phyloP scores from a whole-genome alignment of 2,888 invertebrate species.

The Amphimallon solstitiale region DNA sequence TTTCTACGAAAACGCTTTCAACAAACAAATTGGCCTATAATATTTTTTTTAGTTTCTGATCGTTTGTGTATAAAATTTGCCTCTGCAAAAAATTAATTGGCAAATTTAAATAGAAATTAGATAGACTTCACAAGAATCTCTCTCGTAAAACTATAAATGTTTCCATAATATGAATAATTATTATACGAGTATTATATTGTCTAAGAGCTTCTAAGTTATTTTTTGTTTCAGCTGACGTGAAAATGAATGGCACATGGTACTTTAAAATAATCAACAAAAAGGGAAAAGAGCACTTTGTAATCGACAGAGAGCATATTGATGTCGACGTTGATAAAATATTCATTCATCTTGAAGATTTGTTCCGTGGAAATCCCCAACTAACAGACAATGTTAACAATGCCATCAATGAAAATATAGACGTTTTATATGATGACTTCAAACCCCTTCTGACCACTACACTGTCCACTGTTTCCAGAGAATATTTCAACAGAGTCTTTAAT shows the following conservation, averaged over 20 bases:
- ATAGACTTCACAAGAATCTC: no score
- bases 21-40: no score
- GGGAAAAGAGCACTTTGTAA: constrained; percentile 8
- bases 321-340: constrained; percentile 48
- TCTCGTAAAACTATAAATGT: no score
- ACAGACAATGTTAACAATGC: constrained; percentile 57
- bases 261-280: constrained; percentile 19
- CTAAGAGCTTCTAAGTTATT: not conserved
- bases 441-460: constrained; percentile 24
- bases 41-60: no score
- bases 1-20: no score
- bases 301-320: constrained; percentile 13
- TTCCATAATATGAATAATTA: no score
- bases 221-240: constrained; percentile 17
- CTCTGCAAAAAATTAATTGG: no score
- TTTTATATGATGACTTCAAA: constrained; percentile 28
- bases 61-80: no score
- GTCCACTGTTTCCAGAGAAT: constrained; percentile 6
- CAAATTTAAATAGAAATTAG: no score
- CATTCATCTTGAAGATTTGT: constrained; percentile 51
- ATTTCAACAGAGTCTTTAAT: constrained; percentile 31
- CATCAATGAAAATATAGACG: constrained; percentile 57
- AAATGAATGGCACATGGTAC: constrained; percentile 22
- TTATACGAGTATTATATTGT: no score
- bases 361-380: constrained; percentile 50